Conservation (phyloP, 2,888 invertebrate species). For the Brassicogethes aeneus region DNA sequence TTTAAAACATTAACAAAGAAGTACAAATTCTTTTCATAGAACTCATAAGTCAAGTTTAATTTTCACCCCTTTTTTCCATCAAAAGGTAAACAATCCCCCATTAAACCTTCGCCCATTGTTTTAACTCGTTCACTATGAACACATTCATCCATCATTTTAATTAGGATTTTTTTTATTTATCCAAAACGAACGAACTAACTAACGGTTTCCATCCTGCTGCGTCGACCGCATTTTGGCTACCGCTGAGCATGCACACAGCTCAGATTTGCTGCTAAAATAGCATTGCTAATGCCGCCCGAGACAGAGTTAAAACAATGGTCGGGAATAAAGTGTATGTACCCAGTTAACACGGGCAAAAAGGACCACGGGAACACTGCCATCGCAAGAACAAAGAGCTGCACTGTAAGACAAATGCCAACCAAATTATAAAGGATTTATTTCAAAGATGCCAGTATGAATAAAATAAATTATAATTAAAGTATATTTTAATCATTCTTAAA, state of each 20-base stretch:
- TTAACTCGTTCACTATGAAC: neutral
- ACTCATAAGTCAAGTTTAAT: too few relatives aligned
- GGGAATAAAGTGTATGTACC: conserved; percentile 35
- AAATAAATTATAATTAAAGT: too few relatives aligned
- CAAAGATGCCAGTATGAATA: too few relatives aligned
- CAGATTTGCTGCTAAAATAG: conserved; percentile 25
- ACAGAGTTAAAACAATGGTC: conserved; percentile 35
- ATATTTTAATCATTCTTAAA: too few relatives aligned
- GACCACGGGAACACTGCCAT: conserved; percentile 15
- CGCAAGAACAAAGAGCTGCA: too few relatives aligned
- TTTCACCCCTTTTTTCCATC: too few relatives aligned
- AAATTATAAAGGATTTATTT: too few relatives aligned
- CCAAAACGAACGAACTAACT: too few relatives aligned
- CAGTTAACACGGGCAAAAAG: conserved; percentile 25
- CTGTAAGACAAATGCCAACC: conserved; percentile 18
- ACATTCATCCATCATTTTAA: neutral
- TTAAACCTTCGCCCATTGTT: neutral
- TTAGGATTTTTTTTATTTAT: neutral
- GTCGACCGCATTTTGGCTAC: conserved; percentile 10
- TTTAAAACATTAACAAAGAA: too few relatives aligned
- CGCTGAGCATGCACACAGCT: conserved; percentile 14
- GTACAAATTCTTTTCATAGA: too few relatives aligned
- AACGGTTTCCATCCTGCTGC: neutral
- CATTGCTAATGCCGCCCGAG: too few relatives aligned
- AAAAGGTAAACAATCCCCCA: too few relatives aligned